Evolutionary conservation across 2,888 invertebrate genomes (phyloP), one percentile per base, ranked within the genome.

Genomic region (Drosophila parthenogenetica): DNA sequence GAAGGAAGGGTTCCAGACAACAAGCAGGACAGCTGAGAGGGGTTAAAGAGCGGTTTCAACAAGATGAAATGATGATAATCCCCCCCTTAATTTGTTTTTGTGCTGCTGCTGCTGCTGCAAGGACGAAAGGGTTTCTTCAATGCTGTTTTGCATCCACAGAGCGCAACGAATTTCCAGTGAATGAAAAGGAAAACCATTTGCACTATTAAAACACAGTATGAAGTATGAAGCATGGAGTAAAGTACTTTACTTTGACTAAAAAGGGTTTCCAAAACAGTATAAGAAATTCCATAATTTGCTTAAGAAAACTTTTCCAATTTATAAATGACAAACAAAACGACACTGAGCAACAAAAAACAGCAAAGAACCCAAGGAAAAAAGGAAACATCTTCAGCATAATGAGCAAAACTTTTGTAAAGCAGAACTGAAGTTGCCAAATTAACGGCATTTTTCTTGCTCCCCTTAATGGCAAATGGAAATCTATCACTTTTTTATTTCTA

Each of bases 281-380:
- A 66, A 73, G 68, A 73, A 79, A 72, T 64, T 73, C 71, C 85
- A 87, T 84, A 87, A 89, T 89, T 87, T 89, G 87, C 85, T 89
- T 85, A 83, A 84, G 79, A 73, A 89, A 88, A 89, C 74, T 89
- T 89, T 89, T 89, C 90, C 90, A 89, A 89, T 89, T 89, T 89
- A 89, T 89, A 89, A 89, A 89, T 89, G 89, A 87, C 87, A 89
- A 86, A 86, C 81, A 87, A 87, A 85, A 69, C 72, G 69, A 68
- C 42, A 48, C 46, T 29, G 29, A 29, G 29, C 29, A 29, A 39
- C 50, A 54, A 55, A 63, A 54, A 65, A 61, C 35, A 58, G 64
- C 57, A 29, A 29, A 29, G 29, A 29, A 29, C 29, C 4, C 2
- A 29, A 29, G 29, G 8, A 29, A 29, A 29, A 8, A 29, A 29